These are phyloP conservation scores for Heteromormyrus szaboi DNA, from an alignment of 2,797 vertebrate genomes.

Conservation along the genomic window DNA sequence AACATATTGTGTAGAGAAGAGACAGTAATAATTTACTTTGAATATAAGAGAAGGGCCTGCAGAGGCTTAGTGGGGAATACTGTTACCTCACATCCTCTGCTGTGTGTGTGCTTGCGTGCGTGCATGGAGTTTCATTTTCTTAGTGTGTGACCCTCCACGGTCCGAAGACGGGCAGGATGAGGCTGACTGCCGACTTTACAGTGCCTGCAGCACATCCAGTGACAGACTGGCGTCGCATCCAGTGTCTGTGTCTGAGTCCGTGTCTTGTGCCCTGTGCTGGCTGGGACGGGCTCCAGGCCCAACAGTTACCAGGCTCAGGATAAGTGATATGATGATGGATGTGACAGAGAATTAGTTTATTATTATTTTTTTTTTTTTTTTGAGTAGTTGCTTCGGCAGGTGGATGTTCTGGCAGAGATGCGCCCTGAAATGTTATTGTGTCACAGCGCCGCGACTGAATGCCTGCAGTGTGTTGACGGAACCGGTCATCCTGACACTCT, in stretches of 20 bases:
- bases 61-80: not conserved
- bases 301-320: not conserved
- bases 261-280: not conserved
- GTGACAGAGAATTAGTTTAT: not conserved
- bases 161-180: not conserved
- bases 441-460: not conserved
- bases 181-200: not conserved
- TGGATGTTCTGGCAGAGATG: not conserved
- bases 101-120: not conserved
- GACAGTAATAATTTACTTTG: not conserved
- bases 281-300: not conserved
- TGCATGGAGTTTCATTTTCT: not conserved
- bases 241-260: not conserved
- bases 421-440: not conserved
- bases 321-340: not conserved
- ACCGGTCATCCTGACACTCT: not conserved
- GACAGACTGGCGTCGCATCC: not conserved
- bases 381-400: not conserved
- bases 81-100: not conserved
- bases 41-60: not conserved
- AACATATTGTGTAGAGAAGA: not conserved
- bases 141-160: not conserved
- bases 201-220: not conserved
- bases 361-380: not conserved
- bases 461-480: not conserved